Conservation (phyloP, 2,888 invertebrate species). For the Apeira syringaria region DNA sequence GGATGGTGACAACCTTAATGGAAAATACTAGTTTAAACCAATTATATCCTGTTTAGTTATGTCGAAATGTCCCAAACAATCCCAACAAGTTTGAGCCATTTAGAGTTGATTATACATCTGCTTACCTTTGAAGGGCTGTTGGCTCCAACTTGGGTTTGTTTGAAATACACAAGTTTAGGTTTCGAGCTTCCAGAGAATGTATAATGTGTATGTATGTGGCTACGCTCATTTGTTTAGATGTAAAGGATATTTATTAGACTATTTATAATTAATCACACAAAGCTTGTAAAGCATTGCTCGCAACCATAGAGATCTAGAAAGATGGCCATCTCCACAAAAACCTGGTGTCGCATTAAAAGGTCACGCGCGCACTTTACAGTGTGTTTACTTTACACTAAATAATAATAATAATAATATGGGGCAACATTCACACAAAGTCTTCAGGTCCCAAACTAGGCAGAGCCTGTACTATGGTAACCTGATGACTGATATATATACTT, state of each 20-base stretch:
- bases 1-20: conserved; percentile 1
- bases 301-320: too few species aligned
- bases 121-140: conserved; percentile 18
- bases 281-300: too few species aligned
- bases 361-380: too few species aligned
- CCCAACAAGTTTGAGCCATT: conserved; percentile 17
- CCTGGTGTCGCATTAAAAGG: too few species aligned
- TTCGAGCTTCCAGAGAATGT: conserved; percentile 11
- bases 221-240: background rate
- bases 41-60: conserved; percentile 16
- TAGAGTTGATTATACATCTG: conserved; percentile 19
- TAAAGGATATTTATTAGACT: background rate
- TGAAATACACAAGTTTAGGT: conserved; percentile 12
- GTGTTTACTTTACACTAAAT: too few species aligned
- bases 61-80: conserved; percentile 13
- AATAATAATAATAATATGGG: too few species aligned
- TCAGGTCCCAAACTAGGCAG: too few species aligned
- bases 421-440: too few species aligned
- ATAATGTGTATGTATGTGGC: conserved; percentile 2
- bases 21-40: conserved; percentile 21
- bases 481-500: too few species aligned
- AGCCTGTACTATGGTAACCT: too few species aligned
- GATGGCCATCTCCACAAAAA: too few species aligned
- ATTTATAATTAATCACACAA: too few species aligned
- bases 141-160: conserved; percentile 8